phyloP scores from a whole-genome alignment of 1,140 invertebrate genomes.

The Ylistrum balloti region DNA sequence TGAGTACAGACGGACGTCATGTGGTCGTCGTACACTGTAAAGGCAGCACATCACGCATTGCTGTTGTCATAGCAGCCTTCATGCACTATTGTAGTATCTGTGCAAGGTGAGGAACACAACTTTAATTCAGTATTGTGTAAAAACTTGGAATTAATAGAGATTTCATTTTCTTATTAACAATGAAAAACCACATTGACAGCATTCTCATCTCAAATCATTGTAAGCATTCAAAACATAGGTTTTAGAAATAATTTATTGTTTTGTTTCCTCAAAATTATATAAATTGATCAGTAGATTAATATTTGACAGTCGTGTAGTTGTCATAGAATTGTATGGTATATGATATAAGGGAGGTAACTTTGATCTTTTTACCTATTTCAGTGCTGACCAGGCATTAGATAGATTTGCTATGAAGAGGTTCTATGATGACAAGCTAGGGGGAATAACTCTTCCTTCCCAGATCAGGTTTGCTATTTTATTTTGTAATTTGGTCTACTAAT shows the following conservation, averaged over 20 bases:
- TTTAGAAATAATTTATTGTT: no score
- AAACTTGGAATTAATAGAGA: no score
- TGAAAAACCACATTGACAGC: no score
- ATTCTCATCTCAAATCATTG: no score
- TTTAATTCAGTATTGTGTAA: no score
- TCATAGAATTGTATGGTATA: not conserved
- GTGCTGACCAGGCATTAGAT: conserved; percentile 94
- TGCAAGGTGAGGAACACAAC: conserved; percentile 84
- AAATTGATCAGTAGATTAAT: no score
- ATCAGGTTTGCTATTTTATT: conserved; percentile 86
- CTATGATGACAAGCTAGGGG: conserved; percentile 92
- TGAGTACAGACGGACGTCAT: conserved; percentile 89
- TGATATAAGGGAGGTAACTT: conserved; percentile 55
- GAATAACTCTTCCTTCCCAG: conserved; percentile 92
- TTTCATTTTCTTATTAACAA: no score
- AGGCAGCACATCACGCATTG: conserved; percentile 87
- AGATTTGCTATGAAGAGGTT: conserved; percentile 95
- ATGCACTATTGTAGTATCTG: conserved; percentile 97
- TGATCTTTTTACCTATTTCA: conserved; percentile 75
- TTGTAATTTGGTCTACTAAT: no score
- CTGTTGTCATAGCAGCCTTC: conserved; percentile 94
- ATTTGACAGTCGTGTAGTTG: no score
- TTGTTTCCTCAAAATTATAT: no score
- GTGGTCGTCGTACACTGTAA: conserved; percentile 94
- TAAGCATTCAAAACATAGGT: no score